phyloP scores from a whole-genome alignment of 2,113 vertebrate species.

The Otocyon megalotis region DNA sequence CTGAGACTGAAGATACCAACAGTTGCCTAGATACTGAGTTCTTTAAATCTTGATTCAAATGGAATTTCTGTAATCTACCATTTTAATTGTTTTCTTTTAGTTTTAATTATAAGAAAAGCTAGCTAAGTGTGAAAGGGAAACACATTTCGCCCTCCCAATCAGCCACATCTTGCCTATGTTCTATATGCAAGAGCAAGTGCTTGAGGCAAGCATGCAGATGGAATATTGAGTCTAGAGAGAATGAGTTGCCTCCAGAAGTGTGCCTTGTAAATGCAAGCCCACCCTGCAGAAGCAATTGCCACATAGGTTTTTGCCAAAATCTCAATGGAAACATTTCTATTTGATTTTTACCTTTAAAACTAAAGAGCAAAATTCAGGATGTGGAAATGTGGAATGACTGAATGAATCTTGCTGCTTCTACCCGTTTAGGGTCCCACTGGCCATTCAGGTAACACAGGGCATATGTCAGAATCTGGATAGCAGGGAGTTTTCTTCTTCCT shows the following conservation, averaged over 20 bases:
- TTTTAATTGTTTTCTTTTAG: not conserved
- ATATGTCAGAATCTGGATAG: too few species aligned
- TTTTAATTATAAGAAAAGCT: not conserved
- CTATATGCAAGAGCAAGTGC: not conserved
- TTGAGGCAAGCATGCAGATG: not conserved
- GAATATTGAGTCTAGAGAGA: not conserved
- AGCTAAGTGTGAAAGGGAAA: not conserved
- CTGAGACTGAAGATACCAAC: not conserved
- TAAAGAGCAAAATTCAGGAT: not conserved
- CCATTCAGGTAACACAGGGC: not conserved
- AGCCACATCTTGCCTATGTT: not conserved
- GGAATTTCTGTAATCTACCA: not conserved
- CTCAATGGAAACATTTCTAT: not conserved
- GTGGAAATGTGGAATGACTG: not conserved
- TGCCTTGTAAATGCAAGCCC: not conserved
- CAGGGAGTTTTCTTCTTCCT: not conserved
- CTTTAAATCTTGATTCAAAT: not conserved
- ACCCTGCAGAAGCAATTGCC: not conserved
- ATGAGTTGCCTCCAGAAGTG: fast-evolving
- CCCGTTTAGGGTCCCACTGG: not conserved
- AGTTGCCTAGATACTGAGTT: not conserved
- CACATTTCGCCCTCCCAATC: not conserved
- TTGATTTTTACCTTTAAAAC: not conserved
- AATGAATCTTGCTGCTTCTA: not conserved
- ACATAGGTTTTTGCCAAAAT: not conserved